phyloP scores from a whole-genome alignment of 2,888 invertebrate species.

The Cylindroiulus punctatus region DNA sequence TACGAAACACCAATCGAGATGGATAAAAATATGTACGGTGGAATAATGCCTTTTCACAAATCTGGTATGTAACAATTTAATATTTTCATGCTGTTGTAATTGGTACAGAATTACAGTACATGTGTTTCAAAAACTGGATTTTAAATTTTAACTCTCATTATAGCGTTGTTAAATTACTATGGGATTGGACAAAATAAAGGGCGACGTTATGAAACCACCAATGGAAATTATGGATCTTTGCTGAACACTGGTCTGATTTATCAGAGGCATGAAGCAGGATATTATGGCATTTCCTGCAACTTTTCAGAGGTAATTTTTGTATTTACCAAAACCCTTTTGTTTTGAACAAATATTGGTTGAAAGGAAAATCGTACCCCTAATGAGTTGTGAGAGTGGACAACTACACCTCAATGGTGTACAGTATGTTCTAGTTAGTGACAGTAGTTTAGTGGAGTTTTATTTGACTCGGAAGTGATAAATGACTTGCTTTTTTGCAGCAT shows the following conservation, averaged over 20 bases:
- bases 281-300: slow-evolving; percentile 41
- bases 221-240: slow-evolving; percentile 4
- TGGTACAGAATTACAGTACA: no score
- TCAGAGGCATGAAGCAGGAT: neutral
- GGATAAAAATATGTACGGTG: neutral
- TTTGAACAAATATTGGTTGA: no score
- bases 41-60: neutral
- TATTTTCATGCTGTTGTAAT: no score
- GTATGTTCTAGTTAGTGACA: neutral
- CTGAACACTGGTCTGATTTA: neutral
- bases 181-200: slow-evolving; percentile 43
- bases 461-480: no score
- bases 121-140: no score
- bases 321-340: neutral
- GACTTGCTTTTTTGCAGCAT: slow-evolving; percentile 30
- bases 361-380: no score
- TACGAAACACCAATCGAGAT: neutral
- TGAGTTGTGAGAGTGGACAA: no score
- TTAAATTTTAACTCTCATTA: neutral
- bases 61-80: slow-evolving; percentile 22
- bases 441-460: neutral
- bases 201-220: slow-evolving; percentile 3
- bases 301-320: slow-evolving; percentile 48
- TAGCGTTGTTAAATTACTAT: slow-evolving; percentile 46
- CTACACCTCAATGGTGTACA: no score